These are phyloP conservation scores for Lasioglossum baleicum DNA, from an alignment of 1,140 invertebrate species.

Conservation along the genomic window DNA sequence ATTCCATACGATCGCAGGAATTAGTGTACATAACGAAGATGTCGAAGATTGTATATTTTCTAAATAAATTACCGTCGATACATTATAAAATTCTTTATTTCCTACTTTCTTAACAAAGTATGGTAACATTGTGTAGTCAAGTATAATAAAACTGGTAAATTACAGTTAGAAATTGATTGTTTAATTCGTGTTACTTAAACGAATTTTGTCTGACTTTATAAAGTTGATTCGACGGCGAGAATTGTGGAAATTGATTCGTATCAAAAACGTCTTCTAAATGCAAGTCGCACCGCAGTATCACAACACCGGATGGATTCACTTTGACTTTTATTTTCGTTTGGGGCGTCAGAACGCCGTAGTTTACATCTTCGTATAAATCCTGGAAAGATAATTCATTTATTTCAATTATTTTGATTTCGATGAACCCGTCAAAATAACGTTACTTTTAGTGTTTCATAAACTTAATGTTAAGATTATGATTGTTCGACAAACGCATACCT, in stretches of 20 bases:
- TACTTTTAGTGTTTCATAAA: too few species aligned
- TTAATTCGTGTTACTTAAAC: constrained; percentile 65
- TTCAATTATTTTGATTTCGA: not conserved
- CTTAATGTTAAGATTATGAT: not conserved
- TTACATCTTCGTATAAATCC: constrained; percentile 92
- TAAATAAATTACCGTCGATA: not conserved
- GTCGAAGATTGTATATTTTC: constrained; percentile 1
- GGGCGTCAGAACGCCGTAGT: constrained; percentile 90
- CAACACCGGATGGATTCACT: constrained; percentile 95
- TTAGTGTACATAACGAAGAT: constrained; percentile 5
- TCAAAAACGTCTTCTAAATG: constrained; percentile 82
- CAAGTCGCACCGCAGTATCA: constrained; percentile 90
- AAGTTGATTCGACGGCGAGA: constrained; percentile 82
- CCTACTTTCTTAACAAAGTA: constrained; percentile 52
- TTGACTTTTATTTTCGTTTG: constrained; percentile 94
- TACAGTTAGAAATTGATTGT: constrained; percentile 39
- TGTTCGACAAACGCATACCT: constrained; percentile 80
- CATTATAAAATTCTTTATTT: constrained; percentile 64
- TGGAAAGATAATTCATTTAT: constrained; percentile 75
- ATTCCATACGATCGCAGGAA: not conserved
- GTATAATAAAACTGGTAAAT: constrained; percentile 31
- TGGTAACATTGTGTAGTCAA: constrained; percentile 51
- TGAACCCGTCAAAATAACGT: too few species aligned
- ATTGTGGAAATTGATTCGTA: constrained; percentile 82
- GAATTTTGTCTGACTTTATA: constrained; percentile 79